Conservation (phyloP, 2,113 vertebrate genomes). For the Pluvianellus socialis region DNA sequence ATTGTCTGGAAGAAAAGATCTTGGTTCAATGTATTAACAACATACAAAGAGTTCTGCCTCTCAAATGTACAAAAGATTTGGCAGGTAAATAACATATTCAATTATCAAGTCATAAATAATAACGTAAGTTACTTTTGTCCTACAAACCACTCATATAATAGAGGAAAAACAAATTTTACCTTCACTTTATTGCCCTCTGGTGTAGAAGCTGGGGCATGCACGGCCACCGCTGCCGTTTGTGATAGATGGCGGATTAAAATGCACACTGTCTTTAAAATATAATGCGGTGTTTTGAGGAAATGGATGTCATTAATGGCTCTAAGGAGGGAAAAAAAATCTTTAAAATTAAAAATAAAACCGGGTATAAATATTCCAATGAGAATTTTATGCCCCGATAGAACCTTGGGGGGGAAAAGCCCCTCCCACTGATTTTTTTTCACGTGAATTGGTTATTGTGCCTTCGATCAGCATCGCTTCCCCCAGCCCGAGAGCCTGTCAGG, state of each 20-base stretch:
- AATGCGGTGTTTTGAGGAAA: rapidly evolving
- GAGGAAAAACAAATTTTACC: background rate
- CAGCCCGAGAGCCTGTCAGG: background rate
- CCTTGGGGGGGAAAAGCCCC: background rate
- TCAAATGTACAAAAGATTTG: background rate
- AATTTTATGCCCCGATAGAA: too few species aligned
- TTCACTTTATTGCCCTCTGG: conserved; percentile 58
- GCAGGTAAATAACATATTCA: background rate
- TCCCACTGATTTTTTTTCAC: background rate
- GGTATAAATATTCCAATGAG: background rate
- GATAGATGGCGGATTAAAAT: rapidly evolving
- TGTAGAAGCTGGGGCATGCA: background rate
- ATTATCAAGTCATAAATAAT: background rate
- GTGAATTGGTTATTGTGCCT: background rate
- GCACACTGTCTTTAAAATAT: rapidly evolving
- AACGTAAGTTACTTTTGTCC: background rate
- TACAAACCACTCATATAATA: background rate
- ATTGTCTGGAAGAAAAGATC: background rate
- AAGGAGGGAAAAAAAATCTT: too few species aligned
- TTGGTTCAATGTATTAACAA: background rate
- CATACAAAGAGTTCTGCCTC: background rate
- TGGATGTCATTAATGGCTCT: rapidly evolving
- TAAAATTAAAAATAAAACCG: background rate
- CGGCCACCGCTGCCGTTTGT: background rate
- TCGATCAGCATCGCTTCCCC: background rate